Evolutionary conservation across 2,797 vertebrate genomes (phyloP).

Genomic region (Pantherophis alleghaniensis): DNA sequence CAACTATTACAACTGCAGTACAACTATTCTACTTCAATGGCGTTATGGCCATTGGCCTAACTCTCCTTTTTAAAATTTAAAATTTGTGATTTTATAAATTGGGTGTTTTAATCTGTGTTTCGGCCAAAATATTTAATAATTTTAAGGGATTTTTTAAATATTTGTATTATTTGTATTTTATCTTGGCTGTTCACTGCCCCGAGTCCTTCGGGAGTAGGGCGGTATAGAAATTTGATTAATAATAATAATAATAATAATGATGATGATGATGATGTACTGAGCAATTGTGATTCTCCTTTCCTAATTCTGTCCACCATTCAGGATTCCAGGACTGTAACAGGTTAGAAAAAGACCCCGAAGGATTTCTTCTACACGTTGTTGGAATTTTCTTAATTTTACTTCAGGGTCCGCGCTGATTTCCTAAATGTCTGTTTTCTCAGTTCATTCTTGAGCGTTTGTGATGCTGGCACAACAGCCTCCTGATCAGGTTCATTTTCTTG

Average conservation of each 20-base stretch:
- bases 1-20: no score
- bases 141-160: no score
- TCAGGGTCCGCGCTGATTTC: neutral
- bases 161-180: no score
- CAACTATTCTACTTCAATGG: no score
- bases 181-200: no score
- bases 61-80: no score
- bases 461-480: neutral
- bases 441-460: neutral
- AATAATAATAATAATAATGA: no score
- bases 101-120: no score
- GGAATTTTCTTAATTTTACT: neutral
- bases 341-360: neutral
- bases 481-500: neutral
- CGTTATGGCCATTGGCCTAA: neutral
- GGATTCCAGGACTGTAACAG: neutral
- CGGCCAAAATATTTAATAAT: no score
- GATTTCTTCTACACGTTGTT: neutral
- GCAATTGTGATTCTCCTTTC: neutral
- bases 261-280: neutral
- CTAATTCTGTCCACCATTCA: neutral
- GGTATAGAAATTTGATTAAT: no score
- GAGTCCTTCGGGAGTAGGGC: no score
- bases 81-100: no score
- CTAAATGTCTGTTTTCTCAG: neutral